phyloP scores from a whole-genome alignment of 53 echinoderm and acorn worm species.

The Henricia sp. region DNA sequence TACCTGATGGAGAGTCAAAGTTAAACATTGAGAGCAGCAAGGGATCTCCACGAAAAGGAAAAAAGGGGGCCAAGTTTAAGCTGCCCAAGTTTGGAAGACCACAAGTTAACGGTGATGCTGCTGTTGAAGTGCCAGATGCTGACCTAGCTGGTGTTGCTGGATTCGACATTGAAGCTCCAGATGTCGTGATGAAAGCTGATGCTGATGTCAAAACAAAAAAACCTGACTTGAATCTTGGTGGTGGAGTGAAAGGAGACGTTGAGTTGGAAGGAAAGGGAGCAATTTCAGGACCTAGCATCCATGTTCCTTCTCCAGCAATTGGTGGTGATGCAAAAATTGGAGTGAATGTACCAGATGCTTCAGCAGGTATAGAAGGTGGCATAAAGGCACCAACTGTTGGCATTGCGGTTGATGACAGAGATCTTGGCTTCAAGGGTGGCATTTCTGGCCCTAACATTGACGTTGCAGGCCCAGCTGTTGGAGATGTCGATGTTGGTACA shows the following conservation, averaged over 20 bases:
- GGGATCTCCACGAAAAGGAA: constrained; percentile 16
- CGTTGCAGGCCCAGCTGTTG: background rate
- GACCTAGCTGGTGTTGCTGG: constrained; percentile 55
- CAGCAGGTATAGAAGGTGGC: constrained; percentile 4
- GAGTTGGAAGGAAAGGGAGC: constrained; percentile 62
- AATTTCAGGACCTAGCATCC: constrained; percentile 45
- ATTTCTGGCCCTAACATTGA: constrained; percentile 44
- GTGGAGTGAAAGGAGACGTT: constrained; percentile 53
- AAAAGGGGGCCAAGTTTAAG: constrained; percentile 43
- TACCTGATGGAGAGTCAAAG: constrained; percentile 35
- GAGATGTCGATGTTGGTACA: constrained; percentile 19
- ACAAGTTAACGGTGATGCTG: constrained; percentile 60
- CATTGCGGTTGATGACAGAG: background rate
- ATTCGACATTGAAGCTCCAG: constrained; percentile 64
- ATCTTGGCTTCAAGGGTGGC: background rate
- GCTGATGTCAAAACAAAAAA: constrained; percentile 46
- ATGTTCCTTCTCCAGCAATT: constrained; percentile 27
- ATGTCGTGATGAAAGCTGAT: constrained; percentile 52
- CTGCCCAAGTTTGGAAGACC: constrained; percentile 51
- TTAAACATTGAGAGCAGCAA: constrained; percentile 41
- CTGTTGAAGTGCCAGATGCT: constrained; percentile 60
- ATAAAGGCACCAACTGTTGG: constrained; percentile 47
- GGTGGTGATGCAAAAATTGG: constrained; percentile 52
- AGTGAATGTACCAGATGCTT: constrained; percentile 11
- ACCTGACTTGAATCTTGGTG: constrained; percentile 27